These are phyloP conservation scores for Silurus glanis DNA, from an alignment of 2,113 vertebrate species.

Conservation along the genomic window DNA sequence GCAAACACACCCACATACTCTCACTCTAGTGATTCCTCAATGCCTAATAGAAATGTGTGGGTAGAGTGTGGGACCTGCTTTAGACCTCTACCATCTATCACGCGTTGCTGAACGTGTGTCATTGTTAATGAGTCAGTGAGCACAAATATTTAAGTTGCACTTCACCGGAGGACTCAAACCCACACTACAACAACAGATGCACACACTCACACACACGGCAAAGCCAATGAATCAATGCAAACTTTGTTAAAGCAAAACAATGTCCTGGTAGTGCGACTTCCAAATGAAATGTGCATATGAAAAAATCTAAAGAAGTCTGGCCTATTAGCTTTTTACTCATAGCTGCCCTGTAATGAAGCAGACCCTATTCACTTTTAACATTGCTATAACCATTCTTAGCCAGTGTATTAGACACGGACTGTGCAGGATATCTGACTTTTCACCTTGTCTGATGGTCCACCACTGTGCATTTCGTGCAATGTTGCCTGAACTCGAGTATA, in stretches of 20 bases:
- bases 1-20: neutral
- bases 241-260: neutral
- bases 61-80: slow-evolving; percentile 35
- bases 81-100: slow-evolving; percentile 33
- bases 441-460: neutral
- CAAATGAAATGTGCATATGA: neutral
- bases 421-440: neutral
- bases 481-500: neutral
- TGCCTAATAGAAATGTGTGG: slow-evolving; percentile 36
- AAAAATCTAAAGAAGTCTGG: neutral
- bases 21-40: slow-evolving; percentile 1
- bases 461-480: neutral
- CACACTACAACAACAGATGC: slow-evolving; percentile 29
- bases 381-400: neutral
- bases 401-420: neutral
- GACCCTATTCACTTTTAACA: neutral
- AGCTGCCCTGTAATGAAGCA: neutral
- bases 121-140: slow-evolving; percentile 35
- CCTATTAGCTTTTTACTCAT: neutral
- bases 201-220: slow-evolving; percentile 11
- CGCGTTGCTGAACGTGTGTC: slow-evolving; percentile 1
- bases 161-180: neutral
- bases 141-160: slow-evolving; percentile 10
- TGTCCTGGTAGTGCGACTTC: neutral
- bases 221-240: neutral